phyloP scores from a whole-genome alignment of 2,797 vertebrate genomes.

The Hemibagrus guttatus region DNA sequence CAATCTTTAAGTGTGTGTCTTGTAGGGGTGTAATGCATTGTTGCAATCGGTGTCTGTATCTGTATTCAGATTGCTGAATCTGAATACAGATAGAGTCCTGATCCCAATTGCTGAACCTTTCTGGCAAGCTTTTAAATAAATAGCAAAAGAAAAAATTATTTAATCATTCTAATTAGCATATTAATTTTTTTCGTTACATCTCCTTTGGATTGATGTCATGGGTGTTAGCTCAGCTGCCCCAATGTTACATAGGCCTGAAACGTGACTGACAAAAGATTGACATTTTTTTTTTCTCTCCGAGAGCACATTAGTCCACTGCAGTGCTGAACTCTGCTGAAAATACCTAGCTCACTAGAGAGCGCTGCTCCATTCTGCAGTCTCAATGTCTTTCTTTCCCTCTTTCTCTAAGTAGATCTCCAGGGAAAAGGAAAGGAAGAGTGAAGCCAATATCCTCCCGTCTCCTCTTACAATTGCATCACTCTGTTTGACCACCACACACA shows the following conservation, averaged over 20 bases:
- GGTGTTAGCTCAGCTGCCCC: neutral
- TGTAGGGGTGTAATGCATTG: neutral
- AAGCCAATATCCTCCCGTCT: constrained; percentile 43
- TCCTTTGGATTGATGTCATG: neutral
- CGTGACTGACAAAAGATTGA: neutral
- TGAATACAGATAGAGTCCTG: neutral
- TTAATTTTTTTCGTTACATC: neutral
- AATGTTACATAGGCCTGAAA: neutral
- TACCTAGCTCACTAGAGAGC: constrained; percentile 25
- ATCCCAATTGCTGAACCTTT: neutral
- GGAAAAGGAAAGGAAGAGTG: constrained; percentile 34
- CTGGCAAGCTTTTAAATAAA: neutral
- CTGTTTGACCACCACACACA: constrained; percentile 23
- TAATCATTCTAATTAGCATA: neutral
- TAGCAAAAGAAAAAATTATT: neutral
- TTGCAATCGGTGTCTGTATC: no score
- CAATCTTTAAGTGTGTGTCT: neutral
- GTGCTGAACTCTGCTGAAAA: constrained; percentile 29
- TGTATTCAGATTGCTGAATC: neutral
- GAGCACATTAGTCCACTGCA: constrained; percentile 5
- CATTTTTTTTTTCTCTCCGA: neutral
- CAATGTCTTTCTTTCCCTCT: neutral
- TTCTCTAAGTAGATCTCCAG: constrained; percentile 29
- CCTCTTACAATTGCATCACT: constrained; percentile 40
- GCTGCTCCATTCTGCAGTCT: constrained; percentile 24